These are phyloP conservation scores for Tyto alba DNA, from an alignment of 2,113 vertebrate species.

Conservation along the genomic window DNA sequence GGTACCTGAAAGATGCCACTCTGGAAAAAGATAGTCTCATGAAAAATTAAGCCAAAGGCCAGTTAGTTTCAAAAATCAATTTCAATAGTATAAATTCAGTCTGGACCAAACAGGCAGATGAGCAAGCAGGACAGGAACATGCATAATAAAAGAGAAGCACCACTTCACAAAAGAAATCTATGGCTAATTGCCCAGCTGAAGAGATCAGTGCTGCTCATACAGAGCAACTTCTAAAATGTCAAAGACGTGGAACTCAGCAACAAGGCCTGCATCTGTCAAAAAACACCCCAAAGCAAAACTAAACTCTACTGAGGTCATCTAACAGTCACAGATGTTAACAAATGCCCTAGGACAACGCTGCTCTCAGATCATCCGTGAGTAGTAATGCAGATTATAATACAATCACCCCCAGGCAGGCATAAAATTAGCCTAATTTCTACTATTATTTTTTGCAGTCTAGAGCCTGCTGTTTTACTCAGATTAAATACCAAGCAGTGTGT, in stretches of 20 bases:
- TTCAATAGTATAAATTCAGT: background rate
- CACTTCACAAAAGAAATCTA: background rate
- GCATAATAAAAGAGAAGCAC: background rate
- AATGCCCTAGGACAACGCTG: background rate
- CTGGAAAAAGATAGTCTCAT: background rate
- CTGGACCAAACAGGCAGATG: background rate
- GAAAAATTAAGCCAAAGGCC: background rate
- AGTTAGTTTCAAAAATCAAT: background rate
- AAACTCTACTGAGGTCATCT: background rate
- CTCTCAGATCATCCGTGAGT: background rate
- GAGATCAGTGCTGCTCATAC: background rate
- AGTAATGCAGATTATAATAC: background rate
- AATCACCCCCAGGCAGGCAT: background rate
- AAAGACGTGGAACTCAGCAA: background rate
- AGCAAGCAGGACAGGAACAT: background rate
- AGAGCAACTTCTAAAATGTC: background rate
- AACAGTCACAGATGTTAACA: fast-evolving
- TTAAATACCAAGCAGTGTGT: background rate
- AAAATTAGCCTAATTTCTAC: background rate
- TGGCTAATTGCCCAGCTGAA: background rate
- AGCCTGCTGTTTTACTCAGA: background rate
- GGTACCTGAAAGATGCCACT: background rate
- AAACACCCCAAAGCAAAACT: background rate
- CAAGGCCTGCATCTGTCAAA: background rate
- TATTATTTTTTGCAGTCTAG: background rate